These are phyloP conservation scores for Erethizon dorsatum DNA, from an alignment of 2,797 vertebrate species.

Conservation along the genomic window DNA sequence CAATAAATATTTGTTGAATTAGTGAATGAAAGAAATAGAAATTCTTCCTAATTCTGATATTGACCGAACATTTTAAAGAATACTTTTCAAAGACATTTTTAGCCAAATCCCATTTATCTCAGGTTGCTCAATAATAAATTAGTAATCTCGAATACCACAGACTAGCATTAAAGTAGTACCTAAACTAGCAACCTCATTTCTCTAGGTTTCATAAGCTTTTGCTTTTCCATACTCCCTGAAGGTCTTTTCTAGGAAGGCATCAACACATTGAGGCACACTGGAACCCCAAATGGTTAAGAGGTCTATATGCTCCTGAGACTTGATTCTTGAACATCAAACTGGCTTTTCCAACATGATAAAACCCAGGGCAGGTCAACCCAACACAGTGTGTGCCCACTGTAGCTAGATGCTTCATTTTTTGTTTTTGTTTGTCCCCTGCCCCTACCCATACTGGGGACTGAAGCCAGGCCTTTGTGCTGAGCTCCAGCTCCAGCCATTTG, in stretches of 20 bases:
- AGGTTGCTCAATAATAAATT: constrained; percentile 59
- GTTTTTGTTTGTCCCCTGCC: neutral
- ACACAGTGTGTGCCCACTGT: neutral
- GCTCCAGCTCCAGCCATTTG: neutral
- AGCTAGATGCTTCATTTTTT: neutral
- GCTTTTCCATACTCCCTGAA: constrained; percentile 3
- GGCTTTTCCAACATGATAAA: constrained; percentile 66
- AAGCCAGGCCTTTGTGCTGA: neutral
- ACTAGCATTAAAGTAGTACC: constrained; percentile 43
- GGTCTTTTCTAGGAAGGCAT: constrained; percentile 60
- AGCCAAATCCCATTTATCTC: constrained; percentile 38
- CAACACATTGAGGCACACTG: neutral
- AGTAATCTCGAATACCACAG: constrained; percentile 40
- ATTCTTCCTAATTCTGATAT: constrained; percentile 45
- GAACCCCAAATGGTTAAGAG: constrained; percentile 46
- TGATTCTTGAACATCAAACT: constrained; percentile 47
- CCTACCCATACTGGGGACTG: neutral
- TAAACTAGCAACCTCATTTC: constrained; percentile 53
- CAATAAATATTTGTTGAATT: constrained; percentile 50
- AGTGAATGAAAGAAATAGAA: constrained; percentile 44
- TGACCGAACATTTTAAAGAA: neutral
- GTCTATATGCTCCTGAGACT: constrained; percentile 39
- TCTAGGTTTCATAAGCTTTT: constrained; percentile 24
- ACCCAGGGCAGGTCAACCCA: neutral
- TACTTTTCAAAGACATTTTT: constrained; percentile 61